Conservation (phyloP, 2,113 vertebrate genomes). For the Neomonachus schauinslandi region DNA sequence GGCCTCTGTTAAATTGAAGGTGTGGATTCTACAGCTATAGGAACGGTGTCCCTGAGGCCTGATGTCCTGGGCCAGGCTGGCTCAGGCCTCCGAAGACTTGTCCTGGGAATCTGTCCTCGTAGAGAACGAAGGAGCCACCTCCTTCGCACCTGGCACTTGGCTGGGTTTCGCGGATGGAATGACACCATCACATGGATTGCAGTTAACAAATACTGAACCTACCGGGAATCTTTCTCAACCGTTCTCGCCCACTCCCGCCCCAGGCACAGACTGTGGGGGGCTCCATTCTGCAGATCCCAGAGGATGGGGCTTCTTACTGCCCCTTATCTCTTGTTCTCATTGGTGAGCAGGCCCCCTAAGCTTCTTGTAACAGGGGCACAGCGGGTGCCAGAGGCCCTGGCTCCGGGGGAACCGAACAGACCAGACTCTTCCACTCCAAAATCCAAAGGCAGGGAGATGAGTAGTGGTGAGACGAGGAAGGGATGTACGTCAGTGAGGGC, state of each 20-base stretch:
- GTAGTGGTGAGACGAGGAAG: not conserved
- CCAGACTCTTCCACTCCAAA: not conserved
- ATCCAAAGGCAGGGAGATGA: not conserved
- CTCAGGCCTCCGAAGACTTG: not conserved
- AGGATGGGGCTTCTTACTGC: not conserved
- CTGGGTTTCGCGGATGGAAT: not conserved
- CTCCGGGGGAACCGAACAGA: fast-evolving
- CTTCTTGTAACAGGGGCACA: not conserved
- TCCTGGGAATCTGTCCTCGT: not conserved
- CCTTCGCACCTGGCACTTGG: not conserved
- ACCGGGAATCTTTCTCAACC: not conserved
- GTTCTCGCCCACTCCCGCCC: not conserved
- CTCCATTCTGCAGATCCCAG: not conserved
- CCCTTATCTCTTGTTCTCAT: not conserved
- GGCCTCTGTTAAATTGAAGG: not conserved
- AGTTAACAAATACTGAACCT: not conserved
- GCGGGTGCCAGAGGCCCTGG: not conserved
- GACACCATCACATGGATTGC: not conserved
- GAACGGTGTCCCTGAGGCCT: not conserved
- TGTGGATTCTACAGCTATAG: not conserved
- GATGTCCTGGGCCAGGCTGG: not conserved
- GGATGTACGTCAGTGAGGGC: not conserved
- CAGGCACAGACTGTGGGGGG: not conserved
- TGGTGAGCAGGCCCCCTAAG: not conserved
- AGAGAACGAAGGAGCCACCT: not conserved